Base-by-base conservation (phyloP, 1,140 invertebrate species). In the Gryllus bimaculatus region DNA sequence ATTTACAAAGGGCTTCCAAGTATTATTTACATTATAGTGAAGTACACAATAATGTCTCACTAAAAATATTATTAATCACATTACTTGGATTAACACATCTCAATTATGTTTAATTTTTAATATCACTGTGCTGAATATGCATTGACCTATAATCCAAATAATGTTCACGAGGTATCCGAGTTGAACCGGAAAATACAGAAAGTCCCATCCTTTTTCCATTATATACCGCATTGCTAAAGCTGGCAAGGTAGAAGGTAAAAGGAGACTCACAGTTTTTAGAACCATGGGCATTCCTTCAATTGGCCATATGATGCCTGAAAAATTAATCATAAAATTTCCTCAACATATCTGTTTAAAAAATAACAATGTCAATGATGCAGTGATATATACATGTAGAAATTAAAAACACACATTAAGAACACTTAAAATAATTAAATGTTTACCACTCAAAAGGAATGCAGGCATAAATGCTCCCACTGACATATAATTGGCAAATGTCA, bases 301-400 rank as follows among this genome's bases (percentile, higher is more conserved):
- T 2, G 90, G 90, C 90, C 90, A 91, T 76, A 91, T 87, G 75
- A 91, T 90, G 54, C 90, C 90, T 87, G 83, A 48, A 84, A 83
- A 81, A 73, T 2, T 2, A 66, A 66, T 66, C 54, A 66, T 66
- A 66, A 66, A 66, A 66, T 66, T 13, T 13, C 18, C 7, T 2
- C 10, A 66, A 66, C 18, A 13, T 66, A 10, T 66, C 7, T 3
- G 7, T 66, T 66, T 13, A 66, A 18, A 66, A 39, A 5, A 39
- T 1, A 39, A 39, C 5, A 39, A 39, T 1, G 26, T 39, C 26
- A 39, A 39, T 39, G 26, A 39, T 39, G 26, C 5, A 5, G 5
- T 2, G 1, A 39, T 39, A 39, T 39, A 39, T 39, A 39, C 1
- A 66, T 66, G 18, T 66, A 13, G 10, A 13, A 13, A 66, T 66